A percentile compares a stretch with the other conserved stretches of the same genome.
Conservation (phyloP, 1,140 invertebrate species). For the Armadillidium nasatum region DNA sequence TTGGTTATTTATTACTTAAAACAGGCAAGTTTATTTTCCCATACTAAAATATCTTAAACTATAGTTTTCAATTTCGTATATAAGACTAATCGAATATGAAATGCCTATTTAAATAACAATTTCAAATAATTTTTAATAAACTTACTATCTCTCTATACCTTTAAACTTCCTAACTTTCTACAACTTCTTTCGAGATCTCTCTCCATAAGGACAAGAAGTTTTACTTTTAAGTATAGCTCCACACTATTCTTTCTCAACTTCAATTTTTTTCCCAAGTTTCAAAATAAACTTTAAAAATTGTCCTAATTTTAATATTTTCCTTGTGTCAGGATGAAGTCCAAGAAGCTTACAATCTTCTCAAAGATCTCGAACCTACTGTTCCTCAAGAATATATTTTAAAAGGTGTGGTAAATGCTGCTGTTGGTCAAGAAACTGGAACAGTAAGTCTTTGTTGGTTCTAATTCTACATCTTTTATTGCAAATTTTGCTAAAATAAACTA, state of each 20-base stretch:
- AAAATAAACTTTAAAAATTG: neutral
- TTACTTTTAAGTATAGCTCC: no score
- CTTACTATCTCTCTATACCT: no score
- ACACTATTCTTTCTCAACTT: no score
- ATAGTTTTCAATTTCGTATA: no score
- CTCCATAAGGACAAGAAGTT: no score
- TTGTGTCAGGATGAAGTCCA: conserved; percentile 66
- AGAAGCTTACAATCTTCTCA: conserved; percentile 85
- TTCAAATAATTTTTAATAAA: no score
- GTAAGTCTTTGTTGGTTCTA: conserved; percentile 54
- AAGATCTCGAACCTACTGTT: conserved; percentile 85
- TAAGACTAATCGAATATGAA: no score
- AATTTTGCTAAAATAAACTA: neutral
- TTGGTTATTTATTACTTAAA: conserved; percentile 91
- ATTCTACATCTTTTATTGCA: neutral
- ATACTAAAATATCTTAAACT: neutral
- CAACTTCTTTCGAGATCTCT: no score
- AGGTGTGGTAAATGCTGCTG: conserved; percentile 87
- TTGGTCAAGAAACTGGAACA: conserved; percentile 86
- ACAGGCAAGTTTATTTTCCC: conserved; percentile 57
- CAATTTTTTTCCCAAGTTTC: neutral
- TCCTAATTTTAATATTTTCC: conserved; percentile 10
- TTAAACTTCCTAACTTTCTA: no score
- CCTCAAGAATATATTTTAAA: conserved; percentile 96
- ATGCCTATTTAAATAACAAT: no score